phyloP scores from a whole-genome alignment of 2,797 vertebrate genomes.

The Phyllotis vaccarum region DNA sequence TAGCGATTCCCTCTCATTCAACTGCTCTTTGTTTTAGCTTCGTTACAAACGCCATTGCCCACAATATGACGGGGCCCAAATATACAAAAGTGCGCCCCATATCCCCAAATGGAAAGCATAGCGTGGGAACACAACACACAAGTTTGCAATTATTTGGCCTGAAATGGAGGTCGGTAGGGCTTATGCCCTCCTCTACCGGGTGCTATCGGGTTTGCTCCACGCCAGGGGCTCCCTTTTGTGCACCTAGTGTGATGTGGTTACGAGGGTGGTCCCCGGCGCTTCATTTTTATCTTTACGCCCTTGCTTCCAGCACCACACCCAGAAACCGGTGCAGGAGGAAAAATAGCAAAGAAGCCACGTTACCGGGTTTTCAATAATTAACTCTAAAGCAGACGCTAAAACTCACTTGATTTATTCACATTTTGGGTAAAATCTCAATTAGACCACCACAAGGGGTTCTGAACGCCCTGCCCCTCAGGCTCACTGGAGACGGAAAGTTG shows the following conservation, averaged over 20 bases:
- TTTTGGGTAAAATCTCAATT: not conserved
- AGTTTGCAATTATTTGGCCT: not conserved
- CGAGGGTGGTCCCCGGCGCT: not conserved
- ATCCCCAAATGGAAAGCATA: not conserved
- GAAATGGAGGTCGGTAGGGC: not conserved
- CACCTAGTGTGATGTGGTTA: not conserved
- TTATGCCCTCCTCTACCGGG: not conserved
- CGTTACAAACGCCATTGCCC: not conserved
- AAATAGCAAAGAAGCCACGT: conserved; percentile 2
- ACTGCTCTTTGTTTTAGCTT: conserved; percentile 50
- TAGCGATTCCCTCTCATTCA: conserved; percentile 18
- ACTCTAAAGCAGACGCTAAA: conserved; percentile 37
- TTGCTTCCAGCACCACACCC: conserved; percentile 4
- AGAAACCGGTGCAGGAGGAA: not conserved
- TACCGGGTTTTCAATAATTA: conserved; percentile 37
- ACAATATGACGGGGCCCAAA: not conserved
- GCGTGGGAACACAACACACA: not conserved
- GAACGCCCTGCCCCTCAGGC: not conserved
- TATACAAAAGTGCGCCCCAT: not conserved
- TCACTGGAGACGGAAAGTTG: not conserved
- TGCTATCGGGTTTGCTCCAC: not conserved
- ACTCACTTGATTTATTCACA: conserved; percentile 18
- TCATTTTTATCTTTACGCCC: not conserved
- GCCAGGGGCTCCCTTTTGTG: not conserved
- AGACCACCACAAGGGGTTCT: conserved; percentile 7